Evolutionary conservation across 2,888 invertebrate genomes (phyloP), one percentile per base, ranked within the genome.

Genomic region (Drosophila peninsularis): DNA sequence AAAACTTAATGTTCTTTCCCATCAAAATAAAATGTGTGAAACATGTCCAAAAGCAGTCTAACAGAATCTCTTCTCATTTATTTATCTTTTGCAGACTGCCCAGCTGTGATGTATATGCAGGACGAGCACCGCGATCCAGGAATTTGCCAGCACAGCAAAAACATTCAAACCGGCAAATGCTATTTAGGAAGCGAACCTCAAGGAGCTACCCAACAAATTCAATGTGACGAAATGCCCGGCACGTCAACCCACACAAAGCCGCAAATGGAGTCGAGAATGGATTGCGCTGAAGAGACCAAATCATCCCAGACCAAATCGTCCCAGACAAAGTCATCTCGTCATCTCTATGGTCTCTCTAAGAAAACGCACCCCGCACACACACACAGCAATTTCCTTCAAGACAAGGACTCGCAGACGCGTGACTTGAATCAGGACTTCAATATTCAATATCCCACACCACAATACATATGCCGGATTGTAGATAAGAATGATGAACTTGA

Each of bases 51-150:
- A 61, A 41, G 42, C 32, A 6, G 42, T 52, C 62, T 80, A 70
- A 79, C 49, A 21, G 63, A 61, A 42, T 73, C 36, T 65, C 64
- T 13, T 58, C 39, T 71, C 66, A 71, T 70, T 62, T 60, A 57
- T 61, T 41, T 55, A 39, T 67, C 0, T 71, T 57, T 78, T 62
- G 1, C 63, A 84, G 83, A 37, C 57, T 67, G 52, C 80, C 83
- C 86, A 78, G 88, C 83, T 78, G 53, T 84, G 70, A 88, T 86
- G 67, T 74, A 72, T 27, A 68, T 75, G 70, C 62, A 76, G 50
- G 62, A 82, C 50, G 88, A 88, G 70, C 80, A 73, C 63, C 54
- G 47, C 42, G 30, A 27, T 63, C 55, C 41, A 27, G 50, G 24
- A 42, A 17, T 21, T 49, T 42, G 49, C 57, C 67, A 52, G 50